A percentile compares a stretch with the other conserved stretches of the same genome.
These are phyloP conservation scores for Carcina quercana DNA, from an alignment of 2,888 invertebrate genomes.

Conservation along the genomic window DNA sequence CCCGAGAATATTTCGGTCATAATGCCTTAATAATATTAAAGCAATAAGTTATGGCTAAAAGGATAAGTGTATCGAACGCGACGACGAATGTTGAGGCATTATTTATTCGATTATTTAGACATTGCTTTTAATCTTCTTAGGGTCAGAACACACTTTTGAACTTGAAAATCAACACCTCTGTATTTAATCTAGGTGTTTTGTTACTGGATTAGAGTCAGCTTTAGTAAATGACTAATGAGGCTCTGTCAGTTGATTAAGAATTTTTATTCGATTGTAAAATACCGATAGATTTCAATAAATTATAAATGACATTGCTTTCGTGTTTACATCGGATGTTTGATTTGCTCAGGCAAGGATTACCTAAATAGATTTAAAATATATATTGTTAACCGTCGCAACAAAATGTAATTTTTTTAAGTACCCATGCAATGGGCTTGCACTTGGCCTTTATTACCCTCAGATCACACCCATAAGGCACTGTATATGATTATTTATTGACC, in stretches of 20 bases:
- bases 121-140: conserved; percentile 16
- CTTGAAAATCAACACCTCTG: conserved; percentile 15
- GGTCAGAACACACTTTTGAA: conserved; percentile 13
- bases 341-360: too few species aligned
- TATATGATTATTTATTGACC: too few species aligned
- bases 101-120: conserved; percentile 47
- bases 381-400: too few species aligned
- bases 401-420: too few species aligned
- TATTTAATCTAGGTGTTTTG: conserved; percentile 26
- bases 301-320: too few species aligned
- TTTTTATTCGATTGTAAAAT: conserved; percentile 11
- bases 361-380: too few species aligned
- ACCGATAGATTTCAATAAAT: conserved; percentile 10
- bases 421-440: too few species aligned
- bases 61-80: conserved; percentile 44
- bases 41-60: conserved; percentile 58
- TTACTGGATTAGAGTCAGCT: conserved; percentile 24
- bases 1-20: conserved; percentile 57
- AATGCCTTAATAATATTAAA: conserved; percentile 59
- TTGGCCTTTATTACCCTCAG: too few species aligned
- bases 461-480: too few species aligned
- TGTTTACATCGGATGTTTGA: too few species aligned
- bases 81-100: conserved; percentile 29
- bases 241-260: conserved; percentile 18
- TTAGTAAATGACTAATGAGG: conserved; percentile 16